phyloP scores from a whole-genome alignment of 2,888 invertebrate genomes.

The Melanostoma scalare region DNA sequence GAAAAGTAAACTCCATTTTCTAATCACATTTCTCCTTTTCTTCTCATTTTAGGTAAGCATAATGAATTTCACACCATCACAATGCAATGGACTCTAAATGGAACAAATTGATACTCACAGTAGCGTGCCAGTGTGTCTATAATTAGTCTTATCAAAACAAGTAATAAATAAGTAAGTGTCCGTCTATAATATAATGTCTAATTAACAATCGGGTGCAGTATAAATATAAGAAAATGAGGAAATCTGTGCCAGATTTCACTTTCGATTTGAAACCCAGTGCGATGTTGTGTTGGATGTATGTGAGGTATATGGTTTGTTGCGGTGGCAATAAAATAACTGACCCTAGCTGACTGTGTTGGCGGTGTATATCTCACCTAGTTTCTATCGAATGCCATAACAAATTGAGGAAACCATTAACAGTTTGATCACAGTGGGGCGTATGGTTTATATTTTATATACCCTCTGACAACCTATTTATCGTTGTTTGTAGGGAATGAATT shows the following conservation, averaged over 20 bases:
- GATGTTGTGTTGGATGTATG: not conserved
- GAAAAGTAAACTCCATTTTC: not conserved
- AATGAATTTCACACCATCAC: not conserved
- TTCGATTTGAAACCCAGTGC: constrained; percentile 41
- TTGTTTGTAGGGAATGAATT: constrained; percentile 8
- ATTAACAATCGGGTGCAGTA: constrained; percentile 40
- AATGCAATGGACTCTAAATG: constrained; percentile 40
- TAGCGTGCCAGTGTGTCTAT: constrained; percentile 22
- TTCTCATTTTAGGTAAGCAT: constrained; percentile 56
- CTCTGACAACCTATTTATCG: constrained; percentile 33
- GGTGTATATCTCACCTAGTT: constrained; percentile 40
- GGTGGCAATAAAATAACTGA: constrained; percentile 39
- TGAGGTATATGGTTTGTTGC: not conserved
- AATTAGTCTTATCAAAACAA: constrained; percentile 64
- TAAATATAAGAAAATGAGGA: constrained; percentile 56
- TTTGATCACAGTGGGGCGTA: constrained; percentile 30
- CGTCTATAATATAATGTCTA: constrained; percentile 49
- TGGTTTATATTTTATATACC: constrained; percentile 2
- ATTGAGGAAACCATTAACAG: constrained; percentile 48
- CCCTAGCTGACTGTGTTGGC: constrained; percentile 33
- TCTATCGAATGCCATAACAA: constrained; percentile 40
- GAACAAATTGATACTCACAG: constrained; percentile 7
- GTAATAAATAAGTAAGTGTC: constrained; percentile 63
- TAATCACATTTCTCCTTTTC: constrained; percentile 4
- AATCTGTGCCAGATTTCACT: constrained; percentile 66